phyloP scores from a whole-genome alignment of 2,113 vertebrate species.

The Aegotheles bennettii region DNA sequence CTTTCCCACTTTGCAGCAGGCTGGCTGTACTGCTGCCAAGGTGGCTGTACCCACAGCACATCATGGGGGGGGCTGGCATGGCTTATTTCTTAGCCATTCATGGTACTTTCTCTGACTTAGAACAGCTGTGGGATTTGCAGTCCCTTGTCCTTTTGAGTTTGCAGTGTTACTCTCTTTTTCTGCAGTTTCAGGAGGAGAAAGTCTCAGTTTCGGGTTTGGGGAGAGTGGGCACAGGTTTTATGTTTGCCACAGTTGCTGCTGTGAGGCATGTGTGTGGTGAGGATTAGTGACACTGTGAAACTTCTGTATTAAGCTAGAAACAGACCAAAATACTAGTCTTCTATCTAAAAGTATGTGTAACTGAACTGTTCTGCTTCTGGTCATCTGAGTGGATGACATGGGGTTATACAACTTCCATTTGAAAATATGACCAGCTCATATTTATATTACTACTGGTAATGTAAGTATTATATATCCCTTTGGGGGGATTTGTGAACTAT shows the following conservation, averaged over 20 bases:
- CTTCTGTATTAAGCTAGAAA: not conserved
- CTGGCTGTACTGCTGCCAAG: not conserved
- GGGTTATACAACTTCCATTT: not conserved
- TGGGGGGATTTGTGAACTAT: not conserved
- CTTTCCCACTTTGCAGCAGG: not conserved
- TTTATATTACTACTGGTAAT: not conserved
- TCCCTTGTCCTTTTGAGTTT: not conserved
- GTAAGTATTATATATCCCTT: not conserved
- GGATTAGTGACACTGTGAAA: not conserved
- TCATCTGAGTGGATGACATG: not conserved
- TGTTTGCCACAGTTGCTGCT: not conserved
- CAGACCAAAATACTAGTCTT: not conserved
- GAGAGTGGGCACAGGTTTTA: not conserved
- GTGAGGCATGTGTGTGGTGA: fast-evolving
- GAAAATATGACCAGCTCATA: not conserved
- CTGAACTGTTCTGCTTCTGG: not conserved
- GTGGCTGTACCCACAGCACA: not conserved
- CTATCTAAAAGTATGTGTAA: not conserved
- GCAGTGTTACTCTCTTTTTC: not conserved
- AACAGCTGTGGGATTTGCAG: not conserved
- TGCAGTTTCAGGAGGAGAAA: not conserved
- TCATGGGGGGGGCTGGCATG: not conserved
- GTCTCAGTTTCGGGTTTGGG: not conserved
- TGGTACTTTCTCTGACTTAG: not conserved
- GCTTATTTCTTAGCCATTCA: not conserved